These are phyloP conservation scores for Euura lappo DNA, from an alignment of 1,140 invertebrate species.

Conservation along the genomic window DNA sequence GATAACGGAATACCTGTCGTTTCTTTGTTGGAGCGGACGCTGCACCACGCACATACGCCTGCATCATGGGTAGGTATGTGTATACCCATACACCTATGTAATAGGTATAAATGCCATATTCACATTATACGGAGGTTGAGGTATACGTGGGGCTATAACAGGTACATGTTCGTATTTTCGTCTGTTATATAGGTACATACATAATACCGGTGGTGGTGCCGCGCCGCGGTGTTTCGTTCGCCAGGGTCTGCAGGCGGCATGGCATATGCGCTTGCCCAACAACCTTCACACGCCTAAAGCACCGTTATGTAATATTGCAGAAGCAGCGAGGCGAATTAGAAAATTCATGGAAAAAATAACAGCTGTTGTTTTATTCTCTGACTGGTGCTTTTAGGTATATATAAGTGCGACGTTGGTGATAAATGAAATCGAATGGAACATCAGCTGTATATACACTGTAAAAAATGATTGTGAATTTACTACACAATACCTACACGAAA, in stretches of 20 bases:
- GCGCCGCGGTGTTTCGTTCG: background rate
- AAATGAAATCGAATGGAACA: no score
- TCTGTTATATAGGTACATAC: background rate
- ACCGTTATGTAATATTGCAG: constrained; percentile 7
- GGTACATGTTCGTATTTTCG: no score
- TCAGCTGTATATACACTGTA: no score
- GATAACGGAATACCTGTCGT: constrained; percentile 6
- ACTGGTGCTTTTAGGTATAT: no score
- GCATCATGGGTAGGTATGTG: background rate
- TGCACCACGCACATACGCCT: background rate
- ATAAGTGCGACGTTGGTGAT: no score
- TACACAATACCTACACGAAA: no score
- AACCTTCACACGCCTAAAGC: constrained; percentile 5
- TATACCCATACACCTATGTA: no score
- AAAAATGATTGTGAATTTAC: no score
- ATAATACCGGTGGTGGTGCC: background rate
- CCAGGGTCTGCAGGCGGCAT: background rate
- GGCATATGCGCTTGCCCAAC: constrained; percentile 4
- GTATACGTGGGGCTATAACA: no score
- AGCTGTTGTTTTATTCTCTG: background rate
- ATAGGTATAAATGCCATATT: no score
- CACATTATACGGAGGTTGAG: no score
- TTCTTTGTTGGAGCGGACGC: background rate
- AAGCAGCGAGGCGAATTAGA: constrained; percentile 6
- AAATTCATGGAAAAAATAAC: background rate